Evolutionary conservation across 2,113 vertebrate species (phyloP).

Genomic region (Lophura nycthemera): DNA sequence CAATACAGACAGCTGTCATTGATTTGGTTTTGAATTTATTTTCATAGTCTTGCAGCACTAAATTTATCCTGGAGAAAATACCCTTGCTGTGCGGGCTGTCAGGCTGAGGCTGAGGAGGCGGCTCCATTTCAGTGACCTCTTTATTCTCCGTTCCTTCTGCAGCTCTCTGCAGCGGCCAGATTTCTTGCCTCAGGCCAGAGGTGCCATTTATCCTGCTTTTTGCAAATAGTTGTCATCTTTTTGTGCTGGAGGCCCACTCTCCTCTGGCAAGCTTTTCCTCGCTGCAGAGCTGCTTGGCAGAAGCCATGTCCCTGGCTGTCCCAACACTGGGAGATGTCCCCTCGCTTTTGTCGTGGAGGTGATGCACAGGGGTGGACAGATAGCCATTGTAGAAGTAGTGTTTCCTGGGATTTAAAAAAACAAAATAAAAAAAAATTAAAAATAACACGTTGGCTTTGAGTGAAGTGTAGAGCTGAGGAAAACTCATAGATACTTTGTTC

Average conservation of each 20-base stretch:
- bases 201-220: not conserved
- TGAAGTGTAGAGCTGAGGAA: not conserved
- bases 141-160: not conserved
- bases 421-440: not conserved
- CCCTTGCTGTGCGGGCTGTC: not conserved
- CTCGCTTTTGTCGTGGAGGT: accelerated
- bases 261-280: not conserved
- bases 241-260: accelerated
- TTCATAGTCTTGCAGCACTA: not conserved
- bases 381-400: not conserved
- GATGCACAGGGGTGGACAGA: not conserved
- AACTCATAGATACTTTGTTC: not conserved
- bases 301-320: not conserved
- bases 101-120: not conserved
- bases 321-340: not conserved
- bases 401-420: not conserved
- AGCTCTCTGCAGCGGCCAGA: not conserved
- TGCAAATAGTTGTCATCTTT: not conserved
- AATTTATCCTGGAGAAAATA: not conserved
- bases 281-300: not conserved
- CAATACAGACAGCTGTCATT: not conserved
- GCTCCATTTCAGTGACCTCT: not conserved
- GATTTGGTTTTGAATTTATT: not conserved
- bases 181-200: not conserved
- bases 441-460: not conserved